Conservation (phyloP, 2,113 vertebrate species). For the Desmodus rotundus region DNA sequence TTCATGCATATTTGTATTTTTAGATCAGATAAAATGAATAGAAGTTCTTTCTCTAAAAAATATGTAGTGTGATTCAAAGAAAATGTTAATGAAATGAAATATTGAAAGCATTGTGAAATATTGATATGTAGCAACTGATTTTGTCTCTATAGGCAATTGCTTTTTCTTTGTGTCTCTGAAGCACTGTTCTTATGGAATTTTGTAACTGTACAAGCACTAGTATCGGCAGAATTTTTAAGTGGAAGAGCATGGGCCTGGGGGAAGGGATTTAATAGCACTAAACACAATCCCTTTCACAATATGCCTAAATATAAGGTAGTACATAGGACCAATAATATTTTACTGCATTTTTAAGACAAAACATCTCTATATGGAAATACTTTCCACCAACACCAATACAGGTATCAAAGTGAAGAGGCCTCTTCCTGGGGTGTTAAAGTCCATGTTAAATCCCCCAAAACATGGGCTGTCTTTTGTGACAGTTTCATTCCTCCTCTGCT, state of each 20-base stretch:
- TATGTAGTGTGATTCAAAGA: conserved; percentile 51
- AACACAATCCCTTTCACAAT: conserved; percentile 65
- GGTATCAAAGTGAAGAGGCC: background rate
- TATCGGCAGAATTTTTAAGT: conserved; percentile 47
- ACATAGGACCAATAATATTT: conserved; percentile 31
- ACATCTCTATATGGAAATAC: conserved; percentile 43
- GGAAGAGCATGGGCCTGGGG: background rate
- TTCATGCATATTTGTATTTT: conserved; percentile 68
- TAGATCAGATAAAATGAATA: conserved; percentile 57
- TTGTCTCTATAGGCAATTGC: background rate
- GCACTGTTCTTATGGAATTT: conserved; percentile 33
- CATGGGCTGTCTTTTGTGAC: background rate
- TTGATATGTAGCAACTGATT: conserved; percentile 19
- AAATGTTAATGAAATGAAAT: conserved; percentile 60
- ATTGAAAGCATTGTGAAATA: conserved; percentile 35
- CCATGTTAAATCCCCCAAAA: background rate
- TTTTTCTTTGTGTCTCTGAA: conserved; percentile 54
- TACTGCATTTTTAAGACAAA: conserved; percentile 60
- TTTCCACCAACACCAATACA: conserved; percentile 53
- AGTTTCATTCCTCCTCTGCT: background rate
- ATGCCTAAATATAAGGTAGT: conserved; percentile 53
- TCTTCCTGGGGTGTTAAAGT: conserved; percentile 10
- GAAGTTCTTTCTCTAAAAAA: conserved; percentile 38
- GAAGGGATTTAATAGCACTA: conserved; percentile 55
- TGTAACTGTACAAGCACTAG: background rate